These are phyloP conservation scores for Lagocephalus sceleratus DNA, from an alignment of 2,797 vertebrate genomes.

Conservation along the genomic window DNA sequence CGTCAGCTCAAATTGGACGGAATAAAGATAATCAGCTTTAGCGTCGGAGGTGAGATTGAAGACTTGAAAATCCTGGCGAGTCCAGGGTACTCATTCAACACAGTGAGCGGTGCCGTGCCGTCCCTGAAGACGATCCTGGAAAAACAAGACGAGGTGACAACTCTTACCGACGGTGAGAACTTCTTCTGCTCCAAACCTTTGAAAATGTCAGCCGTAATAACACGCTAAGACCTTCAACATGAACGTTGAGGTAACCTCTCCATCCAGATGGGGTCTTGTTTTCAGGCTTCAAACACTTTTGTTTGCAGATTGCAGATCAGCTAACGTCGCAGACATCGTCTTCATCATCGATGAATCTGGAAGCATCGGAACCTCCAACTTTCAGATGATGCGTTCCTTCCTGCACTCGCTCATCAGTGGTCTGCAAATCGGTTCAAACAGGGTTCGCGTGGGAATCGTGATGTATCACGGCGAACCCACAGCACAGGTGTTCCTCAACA, in stretches of 20 bases:
- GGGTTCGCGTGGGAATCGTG: constrained; percentile 78
- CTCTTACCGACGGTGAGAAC: constrained; percentile 49
- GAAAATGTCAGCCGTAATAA: too few species aligned
- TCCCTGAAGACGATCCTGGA: constrained; percentile 56
- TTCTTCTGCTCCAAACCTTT: not conserved
- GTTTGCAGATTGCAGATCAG: constrained; percentile 71
- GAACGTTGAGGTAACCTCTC: too few species aligned
- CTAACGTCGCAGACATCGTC: constrained; percentile 76
- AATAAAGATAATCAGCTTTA: constrained; percentile 70
- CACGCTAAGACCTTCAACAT: too few species aligned
- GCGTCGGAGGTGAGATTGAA: constrained; percentile 40
- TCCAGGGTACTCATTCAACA: constrained; percentile 31
- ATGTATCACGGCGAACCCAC: constrained; percentile 61
- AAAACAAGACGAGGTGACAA: constrained; percentile 2
- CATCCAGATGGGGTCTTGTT: not conserved
- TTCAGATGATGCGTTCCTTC: constrained; percentile 74
- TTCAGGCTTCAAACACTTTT: not conserved
- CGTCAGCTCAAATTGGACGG: constrained; percentile 66
- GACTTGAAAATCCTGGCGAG: constrained; percentile 59
- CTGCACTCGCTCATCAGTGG: constrained; percentile 72
- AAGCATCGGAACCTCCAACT: constrained; percentile 64
- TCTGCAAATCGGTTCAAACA: constrained; percentile 51
- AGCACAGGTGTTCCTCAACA: constrained; percentile 72
- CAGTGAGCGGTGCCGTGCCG: not conserved
- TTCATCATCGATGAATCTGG: constrained; percentile 83